phyloP scores from a whole-genome alignment of 2,888 invertebrate species.

The Tipula confusa region DNA sequence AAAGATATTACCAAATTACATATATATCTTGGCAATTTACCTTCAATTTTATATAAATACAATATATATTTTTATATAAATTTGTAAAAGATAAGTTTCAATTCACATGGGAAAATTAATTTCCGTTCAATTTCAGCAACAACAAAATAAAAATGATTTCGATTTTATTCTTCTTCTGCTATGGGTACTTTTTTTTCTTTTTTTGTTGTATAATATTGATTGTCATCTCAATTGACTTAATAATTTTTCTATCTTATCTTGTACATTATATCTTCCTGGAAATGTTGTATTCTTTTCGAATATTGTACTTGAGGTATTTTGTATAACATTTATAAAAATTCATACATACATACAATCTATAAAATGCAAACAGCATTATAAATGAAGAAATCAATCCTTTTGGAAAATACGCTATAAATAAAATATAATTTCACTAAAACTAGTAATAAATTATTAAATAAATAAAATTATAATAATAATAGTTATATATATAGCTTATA shows the following conservation, averaged over 20 bases:
- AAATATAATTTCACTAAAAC: not conserved
- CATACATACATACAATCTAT: not conserved
- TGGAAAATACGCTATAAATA: not conserved
- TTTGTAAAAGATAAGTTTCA: not conserved
- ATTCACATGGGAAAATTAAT: constrained; percentile 25
- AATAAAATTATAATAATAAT: not conserved
- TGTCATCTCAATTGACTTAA: constrained; percentile 20
- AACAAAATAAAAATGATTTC: not conserved
- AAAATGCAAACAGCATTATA: not conserved
- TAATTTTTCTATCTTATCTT: not conserved
- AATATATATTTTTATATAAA: not conserved
- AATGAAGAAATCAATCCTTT: constrained; percentile 20
- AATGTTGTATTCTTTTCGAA: not conserved
- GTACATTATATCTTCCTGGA: not conserved
- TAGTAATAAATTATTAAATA: not conserved
- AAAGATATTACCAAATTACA: constrained; percentile 20
- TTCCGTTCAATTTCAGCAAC: constrained; percentile 21
- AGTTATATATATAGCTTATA: too few species aligned
- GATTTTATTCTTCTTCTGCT: constrained; percentile 4
- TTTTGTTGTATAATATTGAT: constrained; percentile 8
- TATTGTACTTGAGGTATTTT: not conserved
- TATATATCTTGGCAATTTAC: not conserved
- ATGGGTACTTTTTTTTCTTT: too few species aligned
- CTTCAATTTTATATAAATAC: not conserved
- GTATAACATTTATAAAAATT: not conserved